Conservation (phyloP, 2,888 invertebrate genomes). For the Tetragonisca angustula region DNA sequence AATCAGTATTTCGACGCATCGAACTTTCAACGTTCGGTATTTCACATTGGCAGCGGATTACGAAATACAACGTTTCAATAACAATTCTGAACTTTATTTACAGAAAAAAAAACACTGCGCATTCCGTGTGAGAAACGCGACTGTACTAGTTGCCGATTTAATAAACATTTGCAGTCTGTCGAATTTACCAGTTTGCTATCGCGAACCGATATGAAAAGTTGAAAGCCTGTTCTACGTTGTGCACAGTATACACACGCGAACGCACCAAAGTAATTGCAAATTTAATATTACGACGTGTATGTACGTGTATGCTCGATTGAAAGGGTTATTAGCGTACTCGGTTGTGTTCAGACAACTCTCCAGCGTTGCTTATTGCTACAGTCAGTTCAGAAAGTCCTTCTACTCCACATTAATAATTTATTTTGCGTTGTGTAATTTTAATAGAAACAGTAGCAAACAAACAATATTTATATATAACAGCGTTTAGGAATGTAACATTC, state of each 20-base stretch:
- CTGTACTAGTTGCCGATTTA: conserved; percentile 8
- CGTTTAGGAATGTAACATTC: too few relatives aligned
- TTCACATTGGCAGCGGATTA: neutral
- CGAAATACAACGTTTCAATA: neutral
- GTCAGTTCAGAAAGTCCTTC: too few relatives aligned
- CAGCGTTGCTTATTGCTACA: conserved; percentile 8
- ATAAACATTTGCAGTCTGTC: conserved; percentile 19
- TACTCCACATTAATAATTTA: too few relatives aligned
- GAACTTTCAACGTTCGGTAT: neutral
- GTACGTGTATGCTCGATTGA: conserved; percentile 6
- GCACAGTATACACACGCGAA: neutral
- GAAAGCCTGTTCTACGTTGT: neutral
- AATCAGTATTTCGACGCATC: neutral
- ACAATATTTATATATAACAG: too few relatives aligned
- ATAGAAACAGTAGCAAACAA: too few relatives aligned
- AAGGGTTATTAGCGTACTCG: conserved; percentile 31
- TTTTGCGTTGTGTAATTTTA: too few relatives aligned
- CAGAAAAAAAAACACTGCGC: neutral
- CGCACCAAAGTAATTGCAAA: conserved; percentile 29
- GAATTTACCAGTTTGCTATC: neutral
- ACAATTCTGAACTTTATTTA: neutral
- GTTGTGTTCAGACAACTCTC: neutral
- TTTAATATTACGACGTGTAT: conserved; percentile 33
- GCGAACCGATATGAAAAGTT: neutral
- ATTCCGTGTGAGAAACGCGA: neutral